A percentile compares a stretch with the other conserved stretches of the same genome.
These are phyloP conservation scores for Cyprinodon variegatus DNA, from an alignment of 2,113 vertebrate genomes.

Conservation along the genomic window DNA sequence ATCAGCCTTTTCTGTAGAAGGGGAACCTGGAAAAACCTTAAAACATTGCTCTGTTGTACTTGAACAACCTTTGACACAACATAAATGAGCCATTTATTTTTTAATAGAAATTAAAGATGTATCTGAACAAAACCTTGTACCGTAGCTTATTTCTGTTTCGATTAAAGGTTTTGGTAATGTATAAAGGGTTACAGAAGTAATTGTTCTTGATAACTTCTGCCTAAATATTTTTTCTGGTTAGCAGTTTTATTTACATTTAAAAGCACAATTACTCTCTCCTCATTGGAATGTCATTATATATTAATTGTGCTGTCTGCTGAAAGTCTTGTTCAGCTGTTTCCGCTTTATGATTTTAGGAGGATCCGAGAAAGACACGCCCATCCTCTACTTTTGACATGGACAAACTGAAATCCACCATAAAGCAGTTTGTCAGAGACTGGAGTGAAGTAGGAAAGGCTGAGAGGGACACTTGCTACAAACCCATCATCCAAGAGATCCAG, in stretches of 20 bases:
- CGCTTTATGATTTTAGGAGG: slow-evolving; percentile 52
- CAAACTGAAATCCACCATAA: slow-evolving; percentile 98
- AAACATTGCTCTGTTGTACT: too few species aligned
- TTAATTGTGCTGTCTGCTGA: not conserved
- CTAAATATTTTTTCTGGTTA: too few species aligned
- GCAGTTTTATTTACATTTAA: not conserved
- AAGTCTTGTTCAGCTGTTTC: not conserved
- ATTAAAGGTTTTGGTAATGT: not conserved
- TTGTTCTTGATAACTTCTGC: not conserved
- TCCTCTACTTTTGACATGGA: slow-evolving; percentile 99
- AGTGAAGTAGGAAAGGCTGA: slow-evolving; percentile 91
- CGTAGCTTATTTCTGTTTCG: not conserved
- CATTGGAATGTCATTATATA: not conserved
- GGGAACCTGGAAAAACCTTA: too few species aligned
- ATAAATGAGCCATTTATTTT: too few species aligned
- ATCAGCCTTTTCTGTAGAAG: too few species aligned
- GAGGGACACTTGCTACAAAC: slow-evolving; percentile 93
- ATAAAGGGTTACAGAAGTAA: not conserved
- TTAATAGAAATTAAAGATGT: not conserved
- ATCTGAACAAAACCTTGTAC: not conserved
- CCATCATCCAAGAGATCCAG: slow-evolving; percentile 93
- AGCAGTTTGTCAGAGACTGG: slow-evolving; percentile 99
- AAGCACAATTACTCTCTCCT: too few species aligned
- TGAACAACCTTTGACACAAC: too few species aligned
- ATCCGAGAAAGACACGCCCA: slow-evolving; percentile 83